phyloP scores from a whole-genome alignment of 2,113 vertebrate genomes.

The Arenaria interpres region DNA sequence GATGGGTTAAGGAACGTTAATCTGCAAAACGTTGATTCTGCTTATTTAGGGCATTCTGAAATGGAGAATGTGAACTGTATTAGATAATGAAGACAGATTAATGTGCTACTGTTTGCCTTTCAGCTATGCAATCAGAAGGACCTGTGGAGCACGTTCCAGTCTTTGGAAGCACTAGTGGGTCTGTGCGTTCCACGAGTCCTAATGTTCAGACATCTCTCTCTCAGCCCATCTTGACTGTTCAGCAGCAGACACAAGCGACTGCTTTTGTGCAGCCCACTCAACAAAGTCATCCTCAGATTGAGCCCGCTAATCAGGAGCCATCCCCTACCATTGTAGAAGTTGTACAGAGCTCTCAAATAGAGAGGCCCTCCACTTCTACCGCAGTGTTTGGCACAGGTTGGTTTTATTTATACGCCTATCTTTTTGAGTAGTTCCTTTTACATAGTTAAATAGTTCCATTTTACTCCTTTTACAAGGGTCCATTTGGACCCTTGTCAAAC shows the following conservation, averaged over 20 bases:
- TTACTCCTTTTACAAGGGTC: no score
- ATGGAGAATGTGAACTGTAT: not conserved
- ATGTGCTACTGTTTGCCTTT: slow-evolving; percentile 8
- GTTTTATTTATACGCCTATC: not conserved
- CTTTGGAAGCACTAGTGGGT: slow-evolving; percentile 93
- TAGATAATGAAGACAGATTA: not conserved
- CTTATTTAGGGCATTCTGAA: not conserved
- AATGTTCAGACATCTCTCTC: slow-evolving; percentile 90
- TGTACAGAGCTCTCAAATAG: slow-evolving; percentile 87
- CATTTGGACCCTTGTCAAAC: not conserved
- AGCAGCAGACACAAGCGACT: slow-evolving; percentile 92
- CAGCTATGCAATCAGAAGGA: slow-evolving; percentile 91
- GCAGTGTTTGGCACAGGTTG: slow-evolving; percentile 91
- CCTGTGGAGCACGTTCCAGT: slow-evolving; percentile 93
- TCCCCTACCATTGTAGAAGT: slow-evolving; percentile 84
- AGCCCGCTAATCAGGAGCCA: slow-evolving; percentile 87
- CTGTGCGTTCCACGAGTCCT: slow-evolving; percentile 95
- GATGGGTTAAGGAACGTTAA: not conserved
- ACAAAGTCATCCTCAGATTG: slow-evolving; percentile 86
- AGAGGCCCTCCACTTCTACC: slow-evolving; percentile 91
- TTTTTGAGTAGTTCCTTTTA: not conserved
- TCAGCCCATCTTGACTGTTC: slow-evolving; percentile 86
- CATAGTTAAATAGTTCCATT: no score
- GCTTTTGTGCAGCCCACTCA: slow-evolving; percentile 98
- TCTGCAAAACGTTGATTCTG: not conserved